phyloP scores from a whole-genome alignment of 2,113 vertebrate genomes.

The Bungarus multicinctus region DNA sequence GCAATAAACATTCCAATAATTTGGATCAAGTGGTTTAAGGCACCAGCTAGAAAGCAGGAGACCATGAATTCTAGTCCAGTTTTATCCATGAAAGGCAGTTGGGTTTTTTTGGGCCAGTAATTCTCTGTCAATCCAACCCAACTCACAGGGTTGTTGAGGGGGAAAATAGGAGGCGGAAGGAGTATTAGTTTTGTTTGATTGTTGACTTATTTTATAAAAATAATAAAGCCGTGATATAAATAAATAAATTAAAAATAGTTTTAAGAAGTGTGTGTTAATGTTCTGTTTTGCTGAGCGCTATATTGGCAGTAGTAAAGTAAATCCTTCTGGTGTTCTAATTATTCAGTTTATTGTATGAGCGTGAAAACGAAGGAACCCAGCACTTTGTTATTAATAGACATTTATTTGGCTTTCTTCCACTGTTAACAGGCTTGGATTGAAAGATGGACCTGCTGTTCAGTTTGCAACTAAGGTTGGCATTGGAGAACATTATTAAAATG shows the following conservation, averaged over 20 bases:
- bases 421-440: slow-evolving; percentile 58
- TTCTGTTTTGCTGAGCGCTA: slow-evolving; percentile 14
- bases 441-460: slow-evolving; percentile 67
- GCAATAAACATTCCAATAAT: not conserved
- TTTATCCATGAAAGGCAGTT: not conserved
- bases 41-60: not conserved
- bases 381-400: slow-evolving; percentile 44
- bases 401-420: slow-evolving; percentile 64
- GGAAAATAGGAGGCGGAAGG: not conserved
- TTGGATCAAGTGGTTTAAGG: not conserved
- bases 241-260: not conserved
- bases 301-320: not conserved
- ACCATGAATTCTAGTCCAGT: not conserved
- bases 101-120: not conserved
- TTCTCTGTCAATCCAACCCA: not conserved
- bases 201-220: not conserved
- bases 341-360: slow-evolving; percentile 16
- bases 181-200: not conserved
- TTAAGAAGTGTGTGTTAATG: slow-evolving; percentile 16
- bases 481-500: slow-evolving; percentile 36
- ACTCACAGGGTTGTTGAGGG: not conserved
- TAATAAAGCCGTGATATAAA: not conserved
- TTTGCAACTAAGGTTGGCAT: slow-evolving; percentile 58
- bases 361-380: not conserved
- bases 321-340: slow-evolving; percentile 39